These are phyloP conservation scores for Tenebrosternarchus preto DNA, from an alignment of 2,113 vertebrate species.

Conservation along the genomic window DNA sequence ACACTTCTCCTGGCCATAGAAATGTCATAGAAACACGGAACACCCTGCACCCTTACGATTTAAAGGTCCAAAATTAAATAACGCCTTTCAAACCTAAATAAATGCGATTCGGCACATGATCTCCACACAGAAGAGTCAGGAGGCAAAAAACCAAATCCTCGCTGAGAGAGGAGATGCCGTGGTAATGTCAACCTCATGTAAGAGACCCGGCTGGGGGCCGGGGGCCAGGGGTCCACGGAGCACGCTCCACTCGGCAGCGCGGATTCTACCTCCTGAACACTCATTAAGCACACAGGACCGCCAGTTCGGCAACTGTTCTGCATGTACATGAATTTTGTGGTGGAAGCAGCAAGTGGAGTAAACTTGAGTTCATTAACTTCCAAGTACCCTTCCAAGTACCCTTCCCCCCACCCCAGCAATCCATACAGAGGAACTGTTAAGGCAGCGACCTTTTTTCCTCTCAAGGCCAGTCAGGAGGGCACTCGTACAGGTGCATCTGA, in stretches of 20 bases:
- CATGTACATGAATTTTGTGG: slow-evolving; percentile 18
- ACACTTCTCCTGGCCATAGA: background rate
- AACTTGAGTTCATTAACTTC: slow-evolving; percentile 24
- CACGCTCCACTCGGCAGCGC: background rate
- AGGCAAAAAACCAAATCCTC: background rate
- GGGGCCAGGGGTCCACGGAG: background rate
- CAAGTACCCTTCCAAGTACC: slow-evolving; percentile 7
- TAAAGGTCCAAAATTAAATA: background rate
- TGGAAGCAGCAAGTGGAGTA: slow-evolving; percentile 10
- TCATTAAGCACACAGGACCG: slow-evolving; percentile 16
- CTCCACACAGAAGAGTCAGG: background rate
- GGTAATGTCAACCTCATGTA: background rate
- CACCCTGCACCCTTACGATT: background rate
- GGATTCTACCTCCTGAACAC: background rate
- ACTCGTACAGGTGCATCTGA: background rate
- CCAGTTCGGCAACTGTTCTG: slow-evolving; percentile 34
- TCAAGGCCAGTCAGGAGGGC: background rate
- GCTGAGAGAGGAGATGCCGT: background rate
- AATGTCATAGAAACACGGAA: background rate
- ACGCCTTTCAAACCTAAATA: background rate
- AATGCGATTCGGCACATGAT: too few species aligned
- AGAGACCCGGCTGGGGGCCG: background rate
- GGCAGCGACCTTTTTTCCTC: background rate
- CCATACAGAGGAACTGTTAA: background rate
- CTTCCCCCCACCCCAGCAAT: too few species aligned